phyloP scores from a whole-genome alignment of 2,113 vertebrate genomes.

The Lates calcarifer region DNA sequence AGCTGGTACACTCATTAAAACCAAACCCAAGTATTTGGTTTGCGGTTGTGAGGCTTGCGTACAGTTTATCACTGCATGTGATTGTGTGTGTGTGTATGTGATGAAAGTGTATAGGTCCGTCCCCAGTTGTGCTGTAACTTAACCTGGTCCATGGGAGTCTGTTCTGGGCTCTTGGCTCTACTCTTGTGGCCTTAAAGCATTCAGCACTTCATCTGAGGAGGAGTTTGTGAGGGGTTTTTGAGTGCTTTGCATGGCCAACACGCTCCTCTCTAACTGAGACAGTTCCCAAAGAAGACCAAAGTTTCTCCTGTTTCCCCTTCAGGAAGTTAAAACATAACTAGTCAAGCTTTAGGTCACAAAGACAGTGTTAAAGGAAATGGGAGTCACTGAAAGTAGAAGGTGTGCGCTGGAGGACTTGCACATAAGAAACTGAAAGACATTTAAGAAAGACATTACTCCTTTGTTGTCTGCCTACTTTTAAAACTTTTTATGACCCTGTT shows the following conservation, averaged over 20 bases:
- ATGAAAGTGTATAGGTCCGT: conserved; percentile 38
- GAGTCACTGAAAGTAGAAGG: background rate
- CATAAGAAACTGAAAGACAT: conserved; percentile 41
- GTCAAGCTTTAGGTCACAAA: conserved; percentile 7
- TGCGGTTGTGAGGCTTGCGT: conserved; percentile 45
- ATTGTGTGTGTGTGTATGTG: conserved; percentile 41
- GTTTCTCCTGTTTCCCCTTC: conserved; percentile 13
- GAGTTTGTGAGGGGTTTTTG: conserved; percentile 34
- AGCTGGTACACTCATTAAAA: conserved; percentile 72
- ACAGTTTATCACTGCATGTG: conserved; percentile 39
- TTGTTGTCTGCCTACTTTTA: conserved; percentile 48
- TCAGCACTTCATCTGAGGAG: conserved; percentile 57
- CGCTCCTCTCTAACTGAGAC: conserved; percentile 18
- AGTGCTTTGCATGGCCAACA: conserved; percentile 16
- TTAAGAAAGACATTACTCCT: conserved; percentile 53
- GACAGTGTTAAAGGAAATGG: background rate
- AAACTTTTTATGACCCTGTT: conserved; percentile 66
- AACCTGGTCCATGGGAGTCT: conserved; percentile 59
- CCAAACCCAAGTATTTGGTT: conserved; percentile 62
- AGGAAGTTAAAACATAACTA: conserved; percentile 25
- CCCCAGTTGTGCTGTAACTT: conserved; percentile 66
- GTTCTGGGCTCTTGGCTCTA: conserved; percentile 63
- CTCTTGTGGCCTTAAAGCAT: conserved; percentile 53
- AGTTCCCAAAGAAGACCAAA: conserved; percentile 15
- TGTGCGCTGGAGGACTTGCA: background rate